Evolutionary conservation across 1,140 invertebrate genomes (phyloP).

Genomic region (Zaprionus ornatus): DNA sequence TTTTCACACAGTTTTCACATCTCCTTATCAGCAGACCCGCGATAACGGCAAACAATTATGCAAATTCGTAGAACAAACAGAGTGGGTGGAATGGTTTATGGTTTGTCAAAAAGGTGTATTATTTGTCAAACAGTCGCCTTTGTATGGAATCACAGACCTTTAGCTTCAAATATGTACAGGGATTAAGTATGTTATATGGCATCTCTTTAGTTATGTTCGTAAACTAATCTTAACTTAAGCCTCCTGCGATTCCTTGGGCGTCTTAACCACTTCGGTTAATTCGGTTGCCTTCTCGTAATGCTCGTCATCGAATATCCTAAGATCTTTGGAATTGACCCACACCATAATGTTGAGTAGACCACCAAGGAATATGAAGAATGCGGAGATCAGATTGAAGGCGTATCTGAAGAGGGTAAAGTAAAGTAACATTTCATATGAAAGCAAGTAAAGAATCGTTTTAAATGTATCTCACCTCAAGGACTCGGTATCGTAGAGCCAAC

Average conservation of each 20-base stretch:
- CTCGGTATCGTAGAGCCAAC: slow-evolving; percentile 89
- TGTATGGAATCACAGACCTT: background rate
- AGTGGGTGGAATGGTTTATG: background rate
- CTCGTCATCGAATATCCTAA: slow-evolving; percentile 87
- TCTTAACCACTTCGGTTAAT: background rate
- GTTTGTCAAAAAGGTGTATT: slow-evolving; percentile 2
- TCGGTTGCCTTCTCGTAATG: slow-evolving; percentile 71
- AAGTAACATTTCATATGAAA: too few species aligned
- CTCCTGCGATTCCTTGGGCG: background rate
- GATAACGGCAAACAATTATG: background rate
- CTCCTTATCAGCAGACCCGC: background rate
- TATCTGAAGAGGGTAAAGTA: slow-evolving; percentile 74
- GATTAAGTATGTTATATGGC: background rate
- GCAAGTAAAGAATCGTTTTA: background rate
- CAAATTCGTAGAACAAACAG: background rate
- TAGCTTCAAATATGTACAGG: background rate
- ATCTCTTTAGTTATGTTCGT: background rate
- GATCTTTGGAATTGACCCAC: slow-evolving; percentile 87
- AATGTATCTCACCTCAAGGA: slow-evolving; percentile 84
- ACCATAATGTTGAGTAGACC: slow-evolving; percentile 87
- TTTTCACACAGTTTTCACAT: background rate
- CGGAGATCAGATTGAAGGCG: slow-evolving; percentile 87
- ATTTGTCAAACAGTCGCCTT: background rate
- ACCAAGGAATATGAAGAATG: slow-evolving; percentile 87
- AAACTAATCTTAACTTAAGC: background rate